Base-by-base conservation (phyloP, 2,888 invertebrate genomes). In the Andrena hattorfiana region DNA sequence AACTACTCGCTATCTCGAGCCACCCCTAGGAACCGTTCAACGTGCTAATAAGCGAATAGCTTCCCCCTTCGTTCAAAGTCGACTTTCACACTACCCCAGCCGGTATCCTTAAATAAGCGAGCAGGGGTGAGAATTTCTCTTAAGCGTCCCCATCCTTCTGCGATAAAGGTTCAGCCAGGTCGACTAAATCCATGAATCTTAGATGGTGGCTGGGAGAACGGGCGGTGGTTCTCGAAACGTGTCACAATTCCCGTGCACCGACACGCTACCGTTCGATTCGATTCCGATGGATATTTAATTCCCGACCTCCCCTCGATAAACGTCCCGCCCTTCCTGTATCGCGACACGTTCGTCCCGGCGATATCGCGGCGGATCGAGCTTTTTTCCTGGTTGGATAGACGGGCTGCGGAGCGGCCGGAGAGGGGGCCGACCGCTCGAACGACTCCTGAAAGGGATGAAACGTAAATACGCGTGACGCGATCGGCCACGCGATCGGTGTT, bases 241-340 rank as follows among this genome's bases (percentile, higher is more conserved):
- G 51, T 68, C 75, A 62, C 30, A 67, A 74, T 67, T 49, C 56
- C 23, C 69, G 23, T 16, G 26, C 49, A 28, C 3, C 56, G 32
- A 5, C 35, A 42, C 35, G 73, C 35, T 20, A 23, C 26, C 30
- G 66, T n/a, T 51, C 62, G 62, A 68, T 62, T 78, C 78, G 67
- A 75, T 78, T 63, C 35, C 67, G 66, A 75, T 78, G 78, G 76
- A 78, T 78, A 76, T 78, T 78, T 78, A 78, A 78, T 76, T 76
- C 68, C 26, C 62, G 68, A 76, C 20, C 54, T 5, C 42, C 42
- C 42, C 42, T 42, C 16, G 42, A 16, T 16, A 42, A 42, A 16
- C 42, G 42, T 42, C 42, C 16, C 42, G 42, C 42, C 42, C 4
- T 42, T 42, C 16, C 16, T 42, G 42, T 5, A 42, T 13, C 42